Base-by-base conservation (phyloP, 2,113 vertebrate genomes). In the Nesogale talazaci region DNA sequence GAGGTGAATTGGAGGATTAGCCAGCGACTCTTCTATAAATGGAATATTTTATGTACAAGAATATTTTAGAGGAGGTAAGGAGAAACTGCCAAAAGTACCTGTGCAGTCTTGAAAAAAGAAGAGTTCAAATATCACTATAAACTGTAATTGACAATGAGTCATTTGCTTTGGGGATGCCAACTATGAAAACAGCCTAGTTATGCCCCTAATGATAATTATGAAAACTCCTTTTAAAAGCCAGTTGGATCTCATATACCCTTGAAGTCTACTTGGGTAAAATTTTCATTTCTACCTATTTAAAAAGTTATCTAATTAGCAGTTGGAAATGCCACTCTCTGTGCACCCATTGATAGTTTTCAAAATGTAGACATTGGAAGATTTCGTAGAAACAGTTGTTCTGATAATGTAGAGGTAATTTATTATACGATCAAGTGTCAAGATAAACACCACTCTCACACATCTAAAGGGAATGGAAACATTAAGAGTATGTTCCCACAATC, bases 91-190 rank as follows among this genome's bases (percentile, higher is more conserved):
- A 96, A 94, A 94, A 95, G 90, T 94, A 88, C 94, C 94, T 97
- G 56, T 77, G 76, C 75, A 11, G 89, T 97, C 96, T 95, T 78
- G 57, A 52, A 88, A 96, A 94, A n/a, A 91, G 57, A 96, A 14
- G 61, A 88, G 59, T 95, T 97, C 89, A 96, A 94, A 83, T 95
- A 57, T 94, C 95, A 95, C 94, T 91, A 95, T 96, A 97, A 97
- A 97, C 96, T 97, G 83, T 96, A 97, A 97, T 95, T 97, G 94
- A 90, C 94, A 94, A 12, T 97, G 90, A 76, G 92, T 95, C 25
- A 88, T 95, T 97, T 52, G 59, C 91, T 95, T 96, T 90, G 72
- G 86, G 91, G 82, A 36, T 96, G 81, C 84, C 79, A 92, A 20
- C 61, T 9, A 38, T 95, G 92, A 95, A 97, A 96, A 95, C 79